Conservation (phyloP, 2,888 invertebrate genomes). For the Aradus depressus region DNA sequence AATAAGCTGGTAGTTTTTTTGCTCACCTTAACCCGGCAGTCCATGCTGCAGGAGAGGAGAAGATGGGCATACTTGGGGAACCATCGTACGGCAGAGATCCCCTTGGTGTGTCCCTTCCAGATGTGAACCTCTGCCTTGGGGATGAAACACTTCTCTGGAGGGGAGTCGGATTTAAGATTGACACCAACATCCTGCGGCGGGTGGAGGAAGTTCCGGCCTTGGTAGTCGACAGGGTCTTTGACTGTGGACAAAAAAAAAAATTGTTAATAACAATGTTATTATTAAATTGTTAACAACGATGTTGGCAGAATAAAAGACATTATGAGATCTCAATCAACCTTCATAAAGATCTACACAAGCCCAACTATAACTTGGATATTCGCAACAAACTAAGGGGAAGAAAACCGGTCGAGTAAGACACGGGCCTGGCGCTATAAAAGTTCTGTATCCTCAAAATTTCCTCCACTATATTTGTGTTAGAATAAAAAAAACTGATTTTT, state of each 20-base stretch:
- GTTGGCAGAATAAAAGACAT: too few relatives aligned
- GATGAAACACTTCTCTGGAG: conserved; percentile 90
- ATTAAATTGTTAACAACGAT: too few relatives aligned
- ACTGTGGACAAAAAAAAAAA: conserved; percentile 44
- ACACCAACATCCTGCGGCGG: conserved; percentile 87
- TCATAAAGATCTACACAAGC: neutral
- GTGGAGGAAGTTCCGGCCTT: conserved; percentile 88
- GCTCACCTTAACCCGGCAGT: conserved; percentile 78
- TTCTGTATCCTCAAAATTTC: too few relatives aligned
- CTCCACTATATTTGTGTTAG: too few relatives aligned
- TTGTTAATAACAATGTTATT: too few relatives aligned
- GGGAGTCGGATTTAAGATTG: conserved; percentile 71
- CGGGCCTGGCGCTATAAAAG: too few relatives aligned
- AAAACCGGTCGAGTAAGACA: too few relatives aligned
- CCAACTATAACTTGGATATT: too few relatives aligned
- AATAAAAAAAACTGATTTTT: too few relatives aligned
- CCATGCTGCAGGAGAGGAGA: conserved; percentile 92
- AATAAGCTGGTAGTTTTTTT: too few relatives aligned
- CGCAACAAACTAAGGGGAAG: too few relatives aligned
- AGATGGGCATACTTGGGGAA: conserved; percentile 91
- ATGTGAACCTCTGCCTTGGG: conserved; percentile 93
- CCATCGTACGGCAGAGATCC: conserved; percentile 89
- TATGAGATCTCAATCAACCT: neutral
- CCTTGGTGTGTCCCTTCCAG: conserved; percentile 95
- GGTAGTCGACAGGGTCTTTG: conserved; percentile 88